Conservation (phyloP, 2,888 invertebrate species). For the Toxonevra muliebris region DNA sequence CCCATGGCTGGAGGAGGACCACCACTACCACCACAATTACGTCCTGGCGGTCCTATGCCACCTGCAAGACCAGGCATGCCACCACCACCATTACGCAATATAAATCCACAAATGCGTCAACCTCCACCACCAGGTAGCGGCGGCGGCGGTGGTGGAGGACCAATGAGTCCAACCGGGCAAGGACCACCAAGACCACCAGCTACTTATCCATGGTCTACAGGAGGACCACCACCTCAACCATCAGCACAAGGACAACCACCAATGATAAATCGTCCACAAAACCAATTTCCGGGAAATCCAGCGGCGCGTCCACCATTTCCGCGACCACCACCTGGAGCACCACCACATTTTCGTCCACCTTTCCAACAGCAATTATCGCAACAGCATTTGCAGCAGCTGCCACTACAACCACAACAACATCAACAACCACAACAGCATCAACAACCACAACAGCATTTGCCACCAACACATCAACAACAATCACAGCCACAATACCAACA, state of each 20-base stretch:
- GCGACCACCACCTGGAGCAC: slow-evolving; percentile 41
- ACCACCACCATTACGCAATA: slow-evolving; percentile 46
- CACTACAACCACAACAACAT: slow-evolving; percentile 41
- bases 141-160: slow-evolving; percentile 45
- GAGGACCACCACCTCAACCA: slow-evolving; percentile 42
- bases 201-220: slow-evolving; percentile 51
- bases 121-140: slow-evolving; percentile 40
- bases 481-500: slow-evolving; percentile 44
- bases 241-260: slow-evolving; percentile 37
- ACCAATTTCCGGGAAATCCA: slow-evolving; percentile 46
- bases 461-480: slow-evolving; percentile 48
- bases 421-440: slow-evolving; percentile 49
- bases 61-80: slow-evolving; percentile 45
- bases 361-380: slow-evolving; percentile 51
- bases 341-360: slow-evolving; percentile 35
- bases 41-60: slow-evolving; percentile 50
- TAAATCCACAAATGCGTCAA: slow-evolving; percentile 53
- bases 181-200: slow-evolving; percentile 56
- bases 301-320: slow-evolving; percentile 44
- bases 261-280: slow-evolving; percentile 50
- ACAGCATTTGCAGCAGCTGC: slow-evolving; percentile 43
- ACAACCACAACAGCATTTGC: slow-evolving; percentile 40
- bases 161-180: slow-evolving; percentile 57
- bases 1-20: slow-evolving; percentile 55
- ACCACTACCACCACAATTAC: slow-evolving; percentile 59